Evolutionary conservation across 1,140 invertebrate genomes (phyloP).

Genomic region (Camponotus floridanus): DNA sequence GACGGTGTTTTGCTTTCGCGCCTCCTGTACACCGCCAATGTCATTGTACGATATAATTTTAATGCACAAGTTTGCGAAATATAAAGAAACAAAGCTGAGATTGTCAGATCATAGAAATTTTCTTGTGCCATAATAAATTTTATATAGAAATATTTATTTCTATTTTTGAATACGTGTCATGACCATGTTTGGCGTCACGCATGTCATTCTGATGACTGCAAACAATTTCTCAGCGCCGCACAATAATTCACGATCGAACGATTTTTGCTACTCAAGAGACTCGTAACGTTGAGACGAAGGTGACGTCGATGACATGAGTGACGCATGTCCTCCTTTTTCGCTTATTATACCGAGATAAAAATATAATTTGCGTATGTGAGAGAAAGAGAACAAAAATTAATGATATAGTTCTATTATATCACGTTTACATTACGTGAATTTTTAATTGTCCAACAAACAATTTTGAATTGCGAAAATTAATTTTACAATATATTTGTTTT

Average conservation of each 20-base stretch:
- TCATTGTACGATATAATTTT: slow-evolving; percentile 36
- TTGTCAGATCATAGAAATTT: neutral
- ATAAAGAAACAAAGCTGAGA: neutral
- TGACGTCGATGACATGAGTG: slow-evolving; percentile 44
- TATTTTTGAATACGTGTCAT: slow-evolving; percentile 32
- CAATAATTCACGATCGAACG: slow-evolving; percentile 56
- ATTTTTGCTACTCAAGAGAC: slow-evolving; percentile 32
- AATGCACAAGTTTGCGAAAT: neutral
- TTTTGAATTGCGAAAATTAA: neutral
- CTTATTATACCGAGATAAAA: slow-evolving; percentile 37
- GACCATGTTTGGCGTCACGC: slow-evolving; percentile 6
- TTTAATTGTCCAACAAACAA: neutral
- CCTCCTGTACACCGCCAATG: neutral
- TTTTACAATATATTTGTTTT: neutral
- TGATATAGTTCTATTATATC: too few species aligned
- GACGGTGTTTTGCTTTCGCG: slow-evolving; percentile 7
- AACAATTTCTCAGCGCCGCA: slow-evolving; percentile 59
- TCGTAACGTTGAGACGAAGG: slow-evolving; percentile 36
- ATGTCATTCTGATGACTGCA: slow-evolving; percentile 28
- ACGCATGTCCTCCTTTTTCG: slow-evolving; percentile 41
- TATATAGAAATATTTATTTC: neutral
- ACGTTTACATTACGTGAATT: neutral
- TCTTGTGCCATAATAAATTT: slow-evolving; percentile 35
- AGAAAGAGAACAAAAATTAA: slow-evolving; percentile 13
- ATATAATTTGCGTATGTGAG: slow-evolving; percentile 24